Percentiles rank a stretch among this genome's conserved stretches.
These are phyloP conservation scores for Pseudochirops cupreus DNA, from an alignment of 2,797 vertebrate species.

Conservation along the genomic window DNA sequence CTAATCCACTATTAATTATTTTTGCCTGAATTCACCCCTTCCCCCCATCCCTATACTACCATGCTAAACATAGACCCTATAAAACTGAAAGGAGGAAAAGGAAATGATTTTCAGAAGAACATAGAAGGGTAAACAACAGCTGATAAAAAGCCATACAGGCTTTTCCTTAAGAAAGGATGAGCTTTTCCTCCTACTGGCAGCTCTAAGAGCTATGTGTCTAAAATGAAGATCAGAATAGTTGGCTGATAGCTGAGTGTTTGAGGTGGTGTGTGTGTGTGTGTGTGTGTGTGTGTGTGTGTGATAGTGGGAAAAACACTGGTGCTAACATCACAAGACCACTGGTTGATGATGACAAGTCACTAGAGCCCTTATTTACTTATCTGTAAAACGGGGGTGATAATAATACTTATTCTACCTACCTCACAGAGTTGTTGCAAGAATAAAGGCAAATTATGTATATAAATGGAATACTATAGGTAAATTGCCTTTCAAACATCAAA, in stretches of 20 bases:
- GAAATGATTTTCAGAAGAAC: slow-evolving; percentile 8
- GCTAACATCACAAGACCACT: not conserved
- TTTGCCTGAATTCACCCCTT: not conserved
- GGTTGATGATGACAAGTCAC: not conserved
- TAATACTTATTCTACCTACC: not conserved
- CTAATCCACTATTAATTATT: slow-evolving; percentile 26
- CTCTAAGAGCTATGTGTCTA: not conserved
- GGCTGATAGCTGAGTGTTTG: not conserved
- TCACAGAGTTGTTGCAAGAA: not conserved
- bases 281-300: not conserved
- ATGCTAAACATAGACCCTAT: not conserved
- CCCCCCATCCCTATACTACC: not conserved
- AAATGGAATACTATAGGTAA: not conserved
- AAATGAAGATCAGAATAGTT: slow-evolving; percentile 30
- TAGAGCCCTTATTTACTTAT: not conserved
- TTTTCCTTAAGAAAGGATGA: not conserved
- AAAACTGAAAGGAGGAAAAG: not conserved
- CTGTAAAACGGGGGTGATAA: not conserved
- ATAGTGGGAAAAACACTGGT: not conserved
- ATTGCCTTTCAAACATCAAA: not conserved
- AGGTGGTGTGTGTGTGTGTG: not conserved
- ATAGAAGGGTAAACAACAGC: not conserved
- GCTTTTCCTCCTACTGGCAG: not conserved
- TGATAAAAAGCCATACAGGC: not conserved
- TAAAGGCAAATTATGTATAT: not conserved